A percentile compares a stretch with the other conserved stretches of the same genome.
These are phyloP conservation scores for Melanostoma scalare DNA, from an alignment of 2,888 invertebrate genomes.

Conservation along the genomic window DNA sequence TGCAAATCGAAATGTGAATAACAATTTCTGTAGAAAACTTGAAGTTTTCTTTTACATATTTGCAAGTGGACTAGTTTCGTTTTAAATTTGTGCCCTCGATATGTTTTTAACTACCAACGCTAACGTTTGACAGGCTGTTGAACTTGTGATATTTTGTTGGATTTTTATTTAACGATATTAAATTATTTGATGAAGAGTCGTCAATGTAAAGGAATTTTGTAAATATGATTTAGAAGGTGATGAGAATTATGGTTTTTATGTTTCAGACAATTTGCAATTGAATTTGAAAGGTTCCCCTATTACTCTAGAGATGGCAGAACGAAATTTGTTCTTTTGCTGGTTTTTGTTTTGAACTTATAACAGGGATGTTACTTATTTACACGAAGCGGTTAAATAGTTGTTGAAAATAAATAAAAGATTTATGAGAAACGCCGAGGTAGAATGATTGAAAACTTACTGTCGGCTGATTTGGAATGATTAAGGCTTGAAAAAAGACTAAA, in stretches of 20 bases:
- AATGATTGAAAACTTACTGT: too few species aligned
- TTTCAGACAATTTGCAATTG: background rate
- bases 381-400: background rate
- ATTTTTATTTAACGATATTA: background rate
- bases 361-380: slow-evolving; percentile 14
- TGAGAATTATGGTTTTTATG: background rate
- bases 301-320: background rate
- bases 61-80: background rate
- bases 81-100: background rate
- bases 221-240: too few species aligned
- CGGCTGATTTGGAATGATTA: too few species aligned
- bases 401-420: too few species aligned
- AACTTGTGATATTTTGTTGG: background rate
- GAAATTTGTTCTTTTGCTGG: background rate
- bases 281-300: background rate
- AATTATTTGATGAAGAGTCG: too few species aligned
- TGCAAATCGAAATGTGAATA: slow-evolving; percentile 34
- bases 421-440: too few species aligned
- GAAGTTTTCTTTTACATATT: slow-evolving; percentile 2
- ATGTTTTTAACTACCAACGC: too few species aligned
- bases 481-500: too few species aligned
- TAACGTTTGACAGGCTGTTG: too few species aligned
- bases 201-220: too few species aligned
- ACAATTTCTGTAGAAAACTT: slow-evolving; percentile 15
- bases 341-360: background rate